Evolutionary conservation across 2,113 vertebrate genomes (phyloP).

Genomic region (Mobula hypostoma): DNA sequence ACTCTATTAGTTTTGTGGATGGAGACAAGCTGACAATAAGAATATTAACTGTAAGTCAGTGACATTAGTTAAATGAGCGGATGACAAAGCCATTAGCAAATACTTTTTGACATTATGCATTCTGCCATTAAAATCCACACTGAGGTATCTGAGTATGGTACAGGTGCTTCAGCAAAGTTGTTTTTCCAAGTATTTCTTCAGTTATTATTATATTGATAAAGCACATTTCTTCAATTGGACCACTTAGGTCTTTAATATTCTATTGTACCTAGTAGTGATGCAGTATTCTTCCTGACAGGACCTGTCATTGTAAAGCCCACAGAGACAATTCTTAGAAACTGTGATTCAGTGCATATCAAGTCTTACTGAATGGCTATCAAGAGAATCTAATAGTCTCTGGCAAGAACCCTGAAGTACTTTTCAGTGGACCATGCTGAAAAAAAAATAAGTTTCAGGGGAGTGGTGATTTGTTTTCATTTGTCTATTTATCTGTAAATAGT

Average conservation of each 20-base stretch:
- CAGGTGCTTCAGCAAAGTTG: neutral
- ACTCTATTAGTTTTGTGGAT: neutral
- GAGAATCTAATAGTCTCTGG: constrained; percentile 32
- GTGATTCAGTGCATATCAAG: constrained; percentile 1
- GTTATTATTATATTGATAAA: neutral
- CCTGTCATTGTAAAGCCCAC: neutral
- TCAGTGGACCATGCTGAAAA: neutral
- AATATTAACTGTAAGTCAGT: neutral
- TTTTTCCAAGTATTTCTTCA: neutral
- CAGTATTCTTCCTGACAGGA: neutral
- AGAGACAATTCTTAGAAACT: constrained; percentile 26
- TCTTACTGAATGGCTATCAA: neutral
- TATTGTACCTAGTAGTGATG: constrained; percentile 13
- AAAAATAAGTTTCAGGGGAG: neutral
- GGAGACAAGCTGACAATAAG: neutral
- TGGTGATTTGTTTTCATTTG: constrained; percentile 26
- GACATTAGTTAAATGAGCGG: neutral
- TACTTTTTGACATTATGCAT: neutral
- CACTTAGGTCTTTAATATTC: neutral
- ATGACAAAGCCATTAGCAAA: neutral
- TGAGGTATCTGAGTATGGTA: neutral
- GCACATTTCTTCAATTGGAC: neutral
- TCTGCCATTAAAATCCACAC: neutral
- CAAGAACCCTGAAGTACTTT: constrained; percentile 5
- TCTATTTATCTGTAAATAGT: neutral